phyloP scores from a whole-genome alignment of 1,140 invertebrate genomes.

The Drosophila yakuba region DNA sequence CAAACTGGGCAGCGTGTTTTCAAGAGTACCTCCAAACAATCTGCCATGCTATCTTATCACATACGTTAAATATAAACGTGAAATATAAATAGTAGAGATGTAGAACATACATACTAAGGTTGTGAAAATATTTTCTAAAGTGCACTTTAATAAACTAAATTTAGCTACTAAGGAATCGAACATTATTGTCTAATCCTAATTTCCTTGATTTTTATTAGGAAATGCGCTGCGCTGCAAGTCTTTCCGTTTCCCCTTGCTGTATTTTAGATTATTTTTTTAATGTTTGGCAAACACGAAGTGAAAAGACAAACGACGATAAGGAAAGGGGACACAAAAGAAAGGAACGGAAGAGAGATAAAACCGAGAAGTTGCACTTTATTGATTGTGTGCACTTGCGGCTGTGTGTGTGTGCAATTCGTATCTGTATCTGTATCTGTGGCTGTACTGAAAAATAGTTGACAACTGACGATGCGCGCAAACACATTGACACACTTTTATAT shows the following conservation, averaged over 20 bases:
- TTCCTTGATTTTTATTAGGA: background rate
- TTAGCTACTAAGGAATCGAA: background rate
- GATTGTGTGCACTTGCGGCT: conserved; percentile 43
- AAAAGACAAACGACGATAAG: conserved; percentile 12
- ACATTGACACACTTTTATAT: background rate
- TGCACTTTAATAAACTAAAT: no score
- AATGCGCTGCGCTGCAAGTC: background rate
- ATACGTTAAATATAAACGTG: background rate
- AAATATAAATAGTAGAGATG: no score
- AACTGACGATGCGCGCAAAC: conserved; percentile 56
- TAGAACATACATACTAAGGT: no score
- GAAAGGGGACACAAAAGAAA: background rate
- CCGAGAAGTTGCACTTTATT: conserved; percentile 63
- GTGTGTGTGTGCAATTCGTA: conserved; percentile 19
- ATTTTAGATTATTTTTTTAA: conserved; percentile 14
- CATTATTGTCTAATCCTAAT: conserved; percentile 3
- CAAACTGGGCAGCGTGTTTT: conserved; percentile 12
- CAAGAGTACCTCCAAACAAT: background rate
- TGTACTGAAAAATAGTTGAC: conserved; percentile 64
- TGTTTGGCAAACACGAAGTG: conserved; percentile 41
- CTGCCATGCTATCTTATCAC: background rate
- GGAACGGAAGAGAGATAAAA: conserved; percentile 26
- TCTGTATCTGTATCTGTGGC: conserved; percentile 16
- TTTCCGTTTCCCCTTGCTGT: background rate
- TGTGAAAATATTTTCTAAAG: no score